phyloP scores from a whole-genome alignment of 2,113 vertebrate genomes.

The Oreocharis arfaki region DNA sequence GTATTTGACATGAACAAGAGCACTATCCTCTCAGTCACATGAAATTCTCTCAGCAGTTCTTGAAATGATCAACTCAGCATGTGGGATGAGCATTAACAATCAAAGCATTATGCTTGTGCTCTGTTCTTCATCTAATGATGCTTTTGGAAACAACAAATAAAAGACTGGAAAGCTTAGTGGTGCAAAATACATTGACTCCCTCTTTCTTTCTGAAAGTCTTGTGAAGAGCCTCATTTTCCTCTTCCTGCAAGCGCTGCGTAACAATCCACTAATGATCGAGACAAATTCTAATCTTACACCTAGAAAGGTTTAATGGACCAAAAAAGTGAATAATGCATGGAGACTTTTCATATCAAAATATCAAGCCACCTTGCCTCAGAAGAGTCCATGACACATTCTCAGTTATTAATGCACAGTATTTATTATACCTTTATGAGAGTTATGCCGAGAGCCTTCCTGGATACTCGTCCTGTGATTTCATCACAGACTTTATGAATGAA shows the following conservation, averaged over 20 bases:
- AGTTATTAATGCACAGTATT: neutral
- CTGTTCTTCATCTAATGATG: constrained; percentile 16
- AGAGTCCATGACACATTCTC: neutral
- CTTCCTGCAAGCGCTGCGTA: fast-evolving
- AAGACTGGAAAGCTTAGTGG: neutral
- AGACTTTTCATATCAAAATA: neutral
- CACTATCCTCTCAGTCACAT: neutral
- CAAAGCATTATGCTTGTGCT: constrained; percentile 22
- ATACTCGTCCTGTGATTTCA: constrained; percentile 80
- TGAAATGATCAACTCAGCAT: neutral
- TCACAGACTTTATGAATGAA: constrained; percentile 89
- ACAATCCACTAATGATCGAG: neutral
- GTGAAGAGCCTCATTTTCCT: neutral
- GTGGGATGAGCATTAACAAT: constrained; percentile 12
- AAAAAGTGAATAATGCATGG: neutral
- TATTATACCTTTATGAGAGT: constrained; percentile 87
- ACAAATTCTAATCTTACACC: neutral
- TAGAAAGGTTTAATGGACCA: neutral
- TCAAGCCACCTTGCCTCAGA: neutral
- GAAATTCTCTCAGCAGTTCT: neutral
- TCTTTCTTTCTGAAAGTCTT: neutral
- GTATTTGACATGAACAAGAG: neutral
- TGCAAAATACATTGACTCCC: neutral
- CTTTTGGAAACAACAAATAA: neutral
- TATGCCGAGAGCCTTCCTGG: constrained; percentile 82